Evolutionary conservation across 2,113 vertebrate genomes (phyloP), one percentile per base, ranked within the genome.

Genomic region (cattle (Bos taurus)): DNA sequence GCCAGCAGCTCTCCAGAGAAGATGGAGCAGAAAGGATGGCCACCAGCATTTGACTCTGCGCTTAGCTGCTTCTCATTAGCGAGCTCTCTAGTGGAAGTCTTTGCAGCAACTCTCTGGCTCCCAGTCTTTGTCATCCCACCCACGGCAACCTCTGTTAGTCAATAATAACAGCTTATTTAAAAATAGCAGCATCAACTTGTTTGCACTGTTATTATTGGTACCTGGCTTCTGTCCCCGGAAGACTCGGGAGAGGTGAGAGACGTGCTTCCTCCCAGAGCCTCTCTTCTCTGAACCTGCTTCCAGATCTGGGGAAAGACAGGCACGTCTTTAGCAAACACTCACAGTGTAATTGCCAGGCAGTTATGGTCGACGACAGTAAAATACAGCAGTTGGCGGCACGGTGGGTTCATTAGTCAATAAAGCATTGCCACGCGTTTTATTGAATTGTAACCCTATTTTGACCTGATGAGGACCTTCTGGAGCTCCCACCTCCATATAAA

Each of bases 161-260:
- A 99, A 99, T 99, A 99, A 99, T 98, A 99, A 99, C 98, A 99
- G 98, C 98, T 99, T 98, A 98, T 99, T 99, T 98, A 98, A 98
- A 98, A 99, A 98, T 93, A 98, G 97, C 97, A 97, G 82, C 98
- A 97, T 97, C 95, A 98, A 98, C 94, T 88, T 98, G 96, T 98
- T 98, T 95, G 92, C 96, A 90, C 77, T 74, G 92, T 97, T 98
- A 93, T 98, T 97, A 92, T 82, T 28, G 16, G 96, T 92, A 93
- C 95, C 96, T 92, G 95, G 94, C 90, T 98, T 96, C 94, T 97
- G 97, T 98, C 93, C 97, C 98, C 90, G 62, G 95, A 97, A 98
- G 98, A 91, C 97, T 82, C 1, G 8, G 83, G 57, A 96, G 96
- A 23, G 15, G 96, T 91, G 59, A 48, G 83, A 0, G 86, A 95